Evolutionary conservation across 2,113 vertebrate genomes (phyloP).

Genomic region (Microcebus tavaratra): DNA sequence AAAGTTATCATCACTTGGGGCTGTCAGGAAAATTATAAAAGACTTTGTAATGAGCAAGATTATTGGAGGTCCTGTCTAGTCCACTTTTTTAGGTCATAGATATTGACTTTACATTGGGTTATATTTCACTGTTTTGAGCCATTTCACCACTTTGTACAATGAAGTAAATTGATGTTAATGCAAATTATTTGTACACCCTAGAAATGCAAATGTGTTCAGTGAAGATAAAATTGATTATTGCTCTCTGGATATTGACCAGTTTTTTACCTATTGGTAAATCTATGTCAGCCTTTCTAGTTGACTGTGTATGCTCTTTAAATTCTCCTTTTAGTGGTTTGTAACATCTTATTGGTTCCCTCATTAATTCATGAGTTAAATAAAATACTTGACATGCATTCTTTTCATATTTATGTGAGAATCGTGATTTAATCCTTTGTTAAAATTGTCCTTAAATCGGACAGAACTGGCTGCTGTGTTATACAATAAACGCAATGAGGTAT

Average conservation of each 20-base stretch:
- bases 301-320: not conserved
- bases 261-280: not conserved
- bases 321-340: not conserved
- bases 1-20: not conserved
- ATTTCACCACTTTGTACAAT: not conserved
- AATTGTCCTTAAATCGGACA: not conserved
- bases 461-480: not conserved
- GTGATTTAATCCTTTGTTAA: slow-evolving; percentile 41
- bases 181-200: not conserved
- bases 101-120: not conserved
- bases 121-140: not conserved
- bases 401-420: not conserved
- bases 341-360: not conserved
- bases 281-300: not conserved
- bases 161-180: not conserved
- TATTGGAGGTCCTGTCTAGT: not conserved
- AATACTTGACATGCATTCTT: not conserved
- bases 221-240: not conserved
- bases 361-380: slow-evolving; percentile 29
- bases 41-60: not conserved
- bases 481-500: not conserved
- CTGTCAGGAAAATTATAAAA: slow-evolving; percentile 4
- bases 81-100: not conserved
- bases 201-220: not conserved
- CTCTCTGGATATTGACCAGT: not conserved